Percentiles rank a stretch among this genome's conserved stretches.
phyloP scores from a whole-genome alignment of 2,888 invertebrate species.

The Marasmarcha lunaedactyla region DNA sequence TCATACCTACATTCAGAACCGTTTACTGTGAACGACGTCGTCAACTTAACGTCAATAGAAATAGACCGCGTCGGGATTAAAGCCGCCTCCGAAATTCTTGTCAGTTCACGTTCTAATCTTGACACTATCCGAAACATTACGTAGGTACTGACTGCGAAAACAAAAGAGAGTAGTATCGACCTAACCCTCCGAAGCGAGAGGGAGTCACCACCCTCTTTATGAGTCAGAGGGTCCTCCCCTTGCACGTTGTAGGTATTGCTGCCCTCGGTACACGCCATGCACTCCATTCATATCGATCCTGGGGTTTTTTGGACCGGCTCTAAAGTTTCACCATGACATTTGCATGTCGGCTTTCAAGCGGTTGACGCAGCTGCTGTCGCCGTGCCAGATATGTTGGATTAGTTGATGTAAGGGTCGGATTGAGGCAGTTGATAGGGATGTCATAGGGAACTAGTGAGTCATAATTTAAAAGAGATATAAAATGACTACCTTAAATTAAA shows the following conservation, averaged over 20 bases:
- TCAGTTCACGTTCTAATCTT: background rate
- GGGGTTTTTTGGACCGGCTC: slow-evolving; percentile 18
- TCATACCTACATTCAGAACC: no score
- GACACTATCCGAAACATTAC: slow-evolving; percentile 7
- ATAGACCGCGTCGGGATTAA: background rate
- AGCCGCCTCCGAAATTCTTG: background rate
- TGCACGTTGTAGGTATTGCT: slow-evolving; percentile 46
- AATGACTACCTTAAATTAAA: no score
- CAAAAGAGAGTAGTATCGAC: slow-evolving; percentile 68
- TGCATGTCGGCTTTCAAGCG: background rate
- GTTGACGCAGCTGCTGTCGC: no score
- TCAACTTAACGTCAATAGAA: background rate
- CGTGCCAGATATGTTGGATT: no score
- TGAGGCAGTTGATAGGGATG: no score
- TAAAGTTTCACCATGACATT: slow-evolving; percentile 2
- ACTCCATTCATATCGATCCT: slow-evolving; percentile 47
- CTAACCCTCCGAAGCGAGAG: slow-evolving; percentile 64
- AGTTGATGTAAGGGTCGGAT: no score
- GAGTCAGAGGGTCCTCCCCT: slow-evolving; percentile 68
- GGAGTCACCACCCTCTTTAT: slow-evolving; percentile 63
- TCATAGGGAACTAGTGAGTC: no score
- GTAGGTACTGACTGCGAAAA: slow-evolving; percentile 45
- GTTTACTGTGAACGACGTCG: no score
- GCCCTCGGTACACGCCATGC: slow-evolving; percentile 48
- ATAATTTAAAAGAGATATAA: no score